A percentile compares a stretch with the other conserved stretches of the same genome.
phyloP scores from a whole-genome alignment of 1,140 invertebrate genomes.

The Habropoda laboriosa region DNA sequence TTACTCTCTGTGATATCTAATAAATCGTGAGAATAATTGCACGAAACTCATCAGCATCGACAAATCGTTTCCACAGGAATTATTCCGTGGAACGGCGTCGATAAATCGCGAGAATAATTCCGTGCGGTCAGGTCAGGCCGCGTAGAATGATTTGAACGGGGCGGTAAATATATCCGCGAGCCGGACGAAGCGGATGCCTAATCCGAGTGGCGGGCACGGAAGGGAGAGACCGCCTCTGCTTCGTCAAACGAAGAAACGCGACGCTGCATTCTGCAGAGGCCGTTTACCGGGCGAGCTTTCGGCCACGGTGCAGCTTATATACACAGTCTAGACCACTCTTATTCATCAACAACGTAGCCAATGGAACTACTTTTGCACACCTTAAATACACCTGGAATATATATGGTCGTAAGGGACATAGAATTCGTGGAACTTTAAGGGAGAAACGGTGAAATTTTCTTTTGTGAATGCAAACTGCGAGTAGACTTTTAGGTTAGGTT shows the following conservation, averaged over 20 bases:
- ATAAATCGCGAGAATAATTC: too few species aligned
- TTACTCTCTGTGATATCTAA: background rate
- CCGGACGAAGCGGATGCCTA: constrained; percentile 35
- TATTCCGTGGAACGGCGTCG: background rate
- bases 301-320: background rate
- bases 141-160: constrained; percentile 59
- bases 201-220: constrained; percentile 24
- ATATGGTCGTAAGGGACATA: background rate
- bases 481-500: too few species aligned
- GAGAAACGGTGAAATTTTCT: background rate
- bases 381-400: background rate
- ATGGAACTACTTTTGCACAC: constrained; percentile 10
- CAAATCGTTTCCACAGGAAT: background rate
- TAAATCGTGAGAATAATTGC: background rate
- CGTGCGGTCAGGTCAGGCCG: constrained; percentile 24
- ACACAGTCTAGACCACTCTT: constrained; percentile 1
- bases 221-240: constrained; percentile 1
- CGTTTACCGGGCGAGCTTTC: constrained; percentile 65
- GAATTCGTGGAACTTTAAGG: background rate
- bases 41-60: background rate
- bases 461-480: too few species aligned
- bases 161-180: constrained; percentile 65
- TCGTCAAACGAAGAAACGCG: constrained; percentile 48
- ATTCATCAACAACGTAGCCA: constrained; percentile 23
- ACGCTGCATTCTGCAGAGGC: constrained; percentile 71